Evolutionary conservation across 2,888 invertebrate species (phyloP), one percentile per base, ranked within the genome.

Genomic region (Gymnosoma rotundatum): DNA sequence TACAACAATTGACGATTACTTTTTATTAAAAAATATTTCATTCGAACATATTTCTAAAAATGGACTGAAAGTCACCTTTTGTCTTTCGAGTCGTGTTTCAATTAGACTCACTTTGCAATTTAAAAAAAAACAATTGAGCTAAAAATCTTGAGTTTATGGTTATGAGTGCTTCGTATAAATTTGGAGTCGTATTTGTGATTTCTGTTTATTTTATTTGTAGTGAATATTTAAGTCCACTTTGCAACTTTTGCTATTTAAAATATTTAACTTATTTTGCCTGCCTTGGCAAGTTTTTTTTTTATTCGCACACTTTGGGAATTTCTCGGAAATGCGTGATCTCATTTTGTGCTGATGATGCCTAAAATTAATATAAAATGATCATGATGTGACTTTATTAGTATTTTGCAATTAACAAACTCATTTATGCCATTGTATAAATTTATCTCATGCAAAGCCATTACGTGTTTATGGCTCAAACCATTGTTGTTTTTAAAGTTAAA

Each of bases 261-360:
- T 48, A 32, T 16, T 42, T 48, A 12, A 9, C n/a, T 18, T 48
- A 2, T 48, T 0, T 2, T 2, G 32, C 32, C 32, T 5, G 32
- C 8, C 5, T 36, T 6, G n/a, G 5, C 38, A 67, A 38, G 21
- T 18, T 60, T 38, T 67, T 6, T 16, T 70, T 82, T n/a, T n/a
- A n/a, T n/a, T n/a, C n/a, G n/a, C n/a, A n/a, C n/a, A n/a, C n/a
- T n/a, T 66, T 14, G 75, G n/a, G 69, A 85, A 78, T 87, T 87
- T 86, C 87, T 84, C 50, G 73, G 86, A 85, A 87, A 76, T 83
- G 76, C 85, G 86, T 87, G 81, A 82, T 76, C 64, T 82, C 81
- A 82, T 81, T 73, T 20, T 25, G 6, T 60, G 42, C 12, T 14
- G 66, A 54, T 54, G 67, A 76, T 58, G 75, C 56, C 70, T 81